Evolutionary conservation across 2,888 invertebrate genomes (phyloP), one percentile per base, ranked within the genome.

Genomic region (Junonia oenone): DNA sequence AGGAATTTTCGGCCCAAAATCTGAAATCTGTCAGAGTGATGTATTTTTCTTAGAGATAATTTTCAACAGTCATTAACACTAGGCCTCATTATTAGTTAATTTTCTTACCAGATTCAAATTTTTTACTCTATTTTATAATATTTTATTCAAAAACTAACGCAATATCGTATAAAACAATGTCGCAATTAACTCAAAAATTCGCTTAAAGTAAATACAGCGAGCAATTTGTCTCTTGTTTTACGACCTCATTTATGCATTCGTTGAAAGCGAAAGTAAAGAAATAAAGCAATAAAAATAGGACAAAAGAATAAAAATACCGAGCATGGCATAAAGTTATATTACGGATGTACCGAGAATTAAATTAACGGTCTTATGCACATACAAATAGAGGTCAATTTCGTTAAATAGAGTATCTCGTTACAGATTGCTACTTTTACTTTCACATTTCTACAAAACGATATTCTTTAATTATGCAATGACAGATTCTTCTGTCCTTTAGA

Each of bases 291-390:
- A 74, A 73, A 76, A 77, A 68, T 65, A 63, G 63, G 64, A 64
- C 58, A 61, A 65, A 66, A 68, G 35, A 66, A 69, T 62, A 73
- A 74, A 75, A 68, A 69, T 72, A 68, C 64, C 65, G 59, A 75
- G 78, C 79, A 81, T 64, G 62, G 55, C 58, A 71, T 76, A 73
- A 76, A 76, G 64, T 52, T 73, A 71, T 73, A 75, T 71, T 47
- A 51, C 51, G 27, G 46, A 67, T 68, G 52, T 64, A 40, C 35
- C 9, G 13, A 22, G 27, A 43, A 43, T 8, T 29, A 51, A 43
- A 22, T 19, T 19, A 11, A 13, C n/a, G 17, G 1, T 26, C 43
- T 43, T 43, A 43, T 43, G 1, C 6, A 0, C 2, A 43, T 13
- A 26, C 13, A 1, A 26, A 26, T 43, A 43, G 17, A 43, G 43